Evolutionary conservation across 2,113 vertebrate genomes (phyloP), one percentile per base, ranked within the genome.

Genomic region (Colinus virginianus): DNA sequence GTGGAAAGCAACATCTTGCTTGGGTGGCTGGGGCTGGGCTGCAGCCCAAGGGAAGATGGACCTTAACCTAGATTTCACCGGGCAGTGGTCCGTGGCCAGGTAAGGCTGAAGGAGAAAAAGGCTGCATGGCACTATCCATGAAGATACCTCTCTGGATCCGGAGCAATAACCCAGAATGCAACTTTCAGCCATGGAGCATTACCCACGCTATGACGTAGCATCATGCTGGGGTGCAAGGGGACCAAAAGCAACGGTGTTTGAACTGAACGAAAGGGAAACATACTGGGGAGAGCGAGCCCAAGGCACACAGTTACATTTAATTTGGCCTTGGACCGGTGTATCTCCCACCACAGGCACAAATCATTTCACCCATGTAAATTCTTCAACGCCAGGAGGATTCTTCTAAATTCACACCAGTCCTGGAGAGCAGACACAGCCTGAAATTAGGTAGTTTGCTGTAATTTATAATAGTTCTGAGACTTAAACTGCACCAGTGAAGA

Each of bases 311-410:
- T 32, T 38, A 55, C 25, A 18, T 66, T 76, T 19, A 21, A 8
- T 40, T 6, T 28, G n/a, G 25, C 26, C n/a, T 64, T 23, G 53
- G 21, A 26, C 4, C 0, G 0, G 19, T 1, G 15, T 10, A 0
- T 13, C 5, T 75, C 46, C 66, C 36, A 32, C 22, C 62, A n/a
- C 51, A 5, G 1, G 46, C 75, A 28, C 28, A 30, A 36, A 48
- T 14, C 2, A 1, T 8, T 68, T 34, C 77, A 56, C 61, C 88
- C 69, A 20, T 4, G 6, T 5, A 46, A 92, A 90, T 63, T 2
- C 42, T 42, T 64, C 61, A 63, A 36, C 2, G 11, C 3, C 20
- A 28, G 66, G 63, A 67, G 63, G 34, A 36, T 56, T 61, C 63
- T 78, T 70, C 18, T 80, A 13, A 40, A 66, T 79, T 89, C 84